phyloP scores from a whole-genome alignment of 1,140 invertebrate species.

The Drosophila busckii region DNA sequence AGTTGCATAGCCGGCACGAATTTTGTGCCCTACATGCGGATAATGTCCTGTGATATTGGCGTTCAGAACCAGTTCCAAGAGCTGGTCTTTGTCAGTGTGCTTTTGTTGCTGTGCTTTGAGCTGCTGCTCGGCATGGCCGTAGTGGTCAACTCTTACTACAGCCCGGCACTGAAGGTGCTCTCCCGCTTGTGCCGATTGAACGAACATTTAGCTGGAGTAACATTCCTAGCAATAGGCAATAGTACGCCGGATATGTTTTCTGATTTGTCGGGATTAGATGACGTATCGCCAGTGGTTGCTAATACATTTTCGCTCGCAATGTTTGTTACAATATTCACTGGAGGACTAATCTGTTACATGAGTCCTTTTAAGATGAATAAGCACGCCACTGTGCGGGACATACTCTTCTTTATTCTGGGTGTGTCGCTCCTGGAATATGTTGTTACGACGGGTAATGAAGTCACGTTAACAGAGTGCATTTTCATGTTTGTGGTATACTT shows the following conservation, averaged over 20 bases:
- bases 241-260: slow-evolving; percentile 88
- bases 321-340: slow-evolving; percentile 29
- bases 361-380: slow-evolving; percentile 27
- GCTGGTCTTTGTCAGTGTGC: slow-evolving; percentile 1
- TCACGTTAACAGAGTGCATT: no score
- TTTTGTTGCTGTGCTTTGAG: slow-evolving; percentile 5
- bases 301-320: slow-evolving; percentile 16
- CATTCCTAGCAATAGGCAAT: slow-evolving; percentile 89
- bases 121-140: slow-evolving; percentile 8
- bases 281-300: slow-evolving; percentile 13
- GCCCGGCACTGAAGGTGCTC: slow-evolving; percentile 84
- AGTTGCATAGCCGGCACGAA: slow-evolving; percentile 11
- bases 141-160: slow-evolving; percentile 79
- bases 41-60: slow-evolving; percentile 16
- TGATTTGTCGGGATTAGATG: slow-evolving; percentile 57
- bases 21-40: slow-evolving; percentile 28
- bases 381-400: slow-evolving; percentile 12
- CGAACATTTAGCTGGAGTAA: slow-evolving; percentile 89
- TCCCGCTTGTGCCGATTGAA: slow-evolving; percentile 83
- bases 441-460: no score
- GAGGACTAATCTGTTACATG: slow-evolving; percentile 21
- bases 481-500: no score
- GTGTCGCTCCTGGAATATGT: no score
- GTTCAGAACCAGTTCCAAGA: slow-evolving; percentile 16
- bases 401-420: slow-evolving; percentile 29